These are phyloP conservation scores for Eremophila alpestris DNA, from an alignment of 2,797 vertebrate genomes.

Conservation along the genomic window DNA sequence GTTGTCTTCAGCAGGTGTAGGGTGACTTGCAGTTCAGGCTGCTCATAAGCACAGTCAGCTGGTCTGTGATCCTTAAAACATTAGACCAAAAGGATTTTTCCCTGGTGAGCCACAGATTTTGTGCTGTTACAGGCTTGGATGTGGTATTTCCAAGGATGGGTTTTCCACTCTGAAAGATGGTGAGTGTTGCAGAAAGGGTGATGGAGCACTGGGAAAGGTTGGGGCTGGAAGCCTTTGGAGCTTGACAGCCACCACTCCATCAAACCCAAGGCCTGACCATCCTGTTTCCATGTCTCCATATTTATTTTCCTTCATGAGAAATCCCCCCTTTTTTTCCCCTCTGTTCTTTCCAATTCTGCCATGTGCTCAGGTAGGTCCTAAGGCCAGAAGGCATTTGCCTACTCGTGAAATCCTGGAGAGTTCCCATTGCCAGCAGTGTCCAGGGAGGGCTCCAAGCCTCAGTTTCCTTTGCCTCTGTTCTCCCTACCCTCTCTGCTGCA, in stretches of 20 bases:
- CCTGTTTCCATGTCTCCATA: neutral
- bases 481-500: neutral
- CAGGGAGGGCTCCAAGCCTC: neutral
- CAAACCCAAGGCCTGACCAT: neutral
- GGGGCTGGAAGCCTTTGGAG: neutral
- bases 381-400: neutral
- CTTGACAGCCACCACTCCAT: neutral
- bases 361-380: neutral
- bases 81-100: neutral
- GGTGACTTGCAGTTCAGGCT: neutral
- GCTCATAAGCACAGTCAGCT: neutral
- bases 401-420: neutral
- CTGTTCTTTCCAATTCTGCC: neutral
- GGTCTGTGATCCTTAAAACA: neutral
- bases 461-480: conserved; percentile 21
- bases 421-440: neutral
- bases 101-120: neutral
- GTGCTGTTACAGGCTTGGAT: neutral
- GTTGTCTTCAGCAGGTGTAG: fast-evolving
- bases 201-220: neutral
- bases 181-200: neutral
- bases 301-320: neutral
- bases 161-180: neutral
- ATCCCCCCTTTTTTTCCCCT: neutral
- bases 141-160: neutral